A percentile compares a stretch with the other conserved stretches of the same genome.
Conservation (phyloP, 2,888 invertebrate genomes). For the Diloba caeruleocephala region DNA sequence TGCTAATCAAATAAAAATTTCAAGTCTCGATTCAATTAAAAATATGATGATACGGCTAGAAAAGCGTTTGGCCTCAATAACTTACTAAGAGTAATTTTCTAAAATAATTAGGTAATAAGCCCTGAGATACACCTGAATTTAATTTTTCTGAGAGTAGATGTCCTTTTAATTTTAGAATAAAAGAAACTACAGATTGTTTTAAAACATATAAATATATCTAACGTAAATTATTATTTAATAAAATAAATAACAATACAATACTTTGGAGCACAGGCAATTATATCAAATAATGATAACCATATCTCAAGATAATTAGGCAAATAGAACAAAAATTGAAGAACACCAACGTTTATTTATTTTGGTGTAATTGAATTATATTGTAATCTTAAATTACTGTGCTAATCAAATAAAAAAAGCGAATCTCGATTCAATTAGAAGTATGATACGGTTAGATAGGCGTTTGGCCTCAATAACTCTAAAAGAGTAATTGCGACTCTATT, state of each 20-base stretch:
- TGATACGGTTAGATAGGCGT: constrained; percentile 12
- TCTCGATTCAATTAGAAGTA: constrained; percentile 21
- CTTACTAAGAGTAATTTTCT: constrained; percentile 30
- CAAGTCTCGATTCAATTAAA: constrained; percentile 18
- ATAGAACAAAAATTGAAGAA: constrained; percentile 15
- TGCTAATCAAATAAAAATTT: constrained; percentile 24
- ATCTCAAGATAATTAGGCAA: constrained; percentile 2
- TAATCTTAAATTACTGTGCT: no score
- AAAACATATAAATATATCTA: no score
- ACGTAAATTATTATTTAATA: not conserved
- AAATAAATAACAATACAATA: not conserved
- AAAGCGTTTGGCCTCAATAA: constrained; percentile 36
- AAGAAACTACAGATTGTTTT: no score
- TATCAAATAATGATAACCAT: not conserved
- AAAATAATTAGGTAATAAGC: no score
- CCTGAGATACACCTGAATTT: not conserved
- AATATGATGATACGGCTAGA: constrained; percentile 12
- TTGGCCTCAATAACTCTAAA: constrained; percentile 35
- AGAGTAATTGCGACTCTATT: constrained; percentile 30
- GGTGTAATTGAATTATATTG: no score
- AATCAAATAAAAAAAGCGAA: constrained; percentile 26
- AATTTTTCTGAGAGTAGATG: not conserved
- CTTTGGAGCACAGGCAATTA: not conserved
- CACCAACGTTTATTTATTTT: no score
- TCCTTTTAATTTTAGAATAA: no score